phyloP scores from a whole-genome alignment of 1,140 invertebrate species.

The Zaprionus gabonicus region DNA sequence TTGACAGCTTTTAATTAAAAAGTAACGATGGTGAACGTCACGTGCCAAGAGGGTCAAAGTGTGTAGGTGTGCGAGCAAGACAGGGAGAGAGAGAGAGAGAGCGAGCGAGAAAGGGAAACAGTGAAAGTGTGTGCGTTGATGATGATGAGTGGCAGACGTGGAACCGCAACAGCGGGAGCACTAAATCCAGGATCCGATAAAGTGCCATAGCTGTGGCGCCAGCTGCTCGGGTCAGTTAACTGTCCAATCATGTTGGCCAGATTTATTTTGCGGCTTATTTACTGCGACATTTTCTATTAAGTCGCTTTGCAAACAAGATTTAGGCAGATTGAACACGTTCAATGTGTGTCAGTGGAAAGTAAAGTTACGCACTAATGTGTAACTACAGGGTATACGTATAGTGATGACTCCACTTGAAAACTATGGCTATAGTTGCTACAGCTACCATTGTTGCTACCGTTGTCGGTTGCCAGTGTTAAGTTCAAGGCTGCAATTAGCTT shows the following conservation, averaged over 20 bases:
- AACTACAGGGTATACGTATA: background rate
- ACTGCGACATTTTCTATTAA: slow-evolving; percentile 42
- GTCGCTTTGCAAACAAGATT: slow-evolving; percentile 36
- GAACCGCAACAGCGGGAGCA: background rate
- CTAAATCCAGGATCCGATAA: background rate
- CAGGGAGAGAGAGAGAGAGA: background rate
- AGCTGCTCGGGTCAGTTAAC: slow-evolving; percentile 17
- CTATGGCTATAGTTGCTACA: background rate
- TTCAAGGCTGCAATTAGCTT: slow-evolving; percentile 69
- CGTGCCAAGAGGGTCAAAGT: slow-evolving; percentile 29
- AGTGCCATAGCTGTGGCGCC: slow-evolving; percentile 18
- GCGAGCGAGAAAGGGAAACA: background rate
- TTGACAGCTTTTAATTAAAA: slow-evolving; percentile 81
- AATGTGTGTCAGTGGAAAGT: slow-evolving; percentile 14
- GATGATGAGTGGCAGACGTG: slow-evolving; percentile 27
- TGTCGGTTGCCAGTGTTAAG: slow-evolving; percentile 35
- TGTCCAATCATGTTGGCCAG: slow-evolving; percentile 39
- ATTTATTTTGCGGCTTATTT: slow-evolving; percentile 47
- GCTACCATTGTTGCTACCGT: background rate
- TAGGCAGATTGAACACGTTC: slow-evolving; percentile 52
- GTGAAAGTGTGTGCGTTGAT: slow-evolving; percentile 21
- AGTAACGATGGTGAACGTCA: slow-evolving; percentile 60
- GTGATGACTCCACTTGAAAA: background rate
- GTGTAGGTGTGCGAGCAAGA: slow-evolving; percentile 20
- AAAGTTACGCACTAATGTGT: background rate